Percentiles rank a stretch among this genome's conserved stretches.
Evolutionary conservation across 2,797 vertebrate genomes (phyloP).

Genomic region (Lophius americanus): DNA sequence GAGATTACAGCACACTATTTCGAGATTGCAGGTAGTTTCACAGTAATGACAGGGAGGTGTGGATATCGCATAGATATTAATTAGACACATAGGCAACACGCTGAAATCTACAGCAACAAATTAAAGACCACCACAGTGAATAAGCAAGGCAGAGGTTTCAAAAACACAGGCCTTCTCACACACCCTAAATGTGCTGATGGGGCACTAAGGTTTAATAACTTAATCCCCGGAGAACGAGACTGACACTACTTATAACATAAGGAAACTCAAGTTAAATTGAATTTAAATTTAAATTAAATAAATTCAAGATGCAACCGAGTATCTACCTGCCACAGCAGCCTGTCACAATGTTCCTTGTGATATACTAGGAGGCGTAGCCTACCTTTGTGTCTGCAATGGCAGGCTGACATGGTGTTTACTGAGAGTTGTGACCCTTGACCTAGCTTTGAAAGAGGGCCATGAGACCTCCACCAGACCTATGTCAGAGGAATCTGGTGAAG

Average conservation of each 20-base stretch:
- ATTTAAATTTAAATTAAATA: not conserved
- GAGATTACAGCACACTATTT: constrained; percentile 39
- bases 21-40: constrained; percentile 36
- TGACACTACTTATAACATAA: too few species aligned
- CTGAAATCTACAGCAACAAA: constrained; percentile 47
- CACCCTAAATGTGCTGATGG: constrained; percentile 8
- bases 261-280: too few species aligned
- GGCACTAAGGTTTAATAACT: constrained; percentile 10
- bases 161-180: constrained; percentile 28
- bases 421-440: constrained; percentile 75
- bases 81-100: constrained; percentile 36
- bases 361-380: constrained; percentile 7
- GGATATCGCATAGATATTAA: constrained; percentile 44
- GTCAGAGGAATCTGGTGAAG: constrained; percentile 78
- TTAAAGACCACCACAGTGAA: constrained; percentile 49
- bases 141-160: constrained; percentile 31
- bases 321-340: not conserved
- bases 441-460: constrained; percentile 70
- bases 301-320: constrained; percentile 9
- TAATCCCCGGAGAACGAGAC: not conserved
- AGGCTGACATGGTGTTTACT: constrained; percentile 66
- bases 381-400: not conserved
- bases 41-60: constrained; percentile 35
- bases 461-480: constrained; percentile 58
- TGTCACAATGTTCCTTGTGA: constrained; percentile 20